Evolutionary conservation across 2,113 vertebrate species (phyloP).

Genomic region (Corapipo altera): DNA sequence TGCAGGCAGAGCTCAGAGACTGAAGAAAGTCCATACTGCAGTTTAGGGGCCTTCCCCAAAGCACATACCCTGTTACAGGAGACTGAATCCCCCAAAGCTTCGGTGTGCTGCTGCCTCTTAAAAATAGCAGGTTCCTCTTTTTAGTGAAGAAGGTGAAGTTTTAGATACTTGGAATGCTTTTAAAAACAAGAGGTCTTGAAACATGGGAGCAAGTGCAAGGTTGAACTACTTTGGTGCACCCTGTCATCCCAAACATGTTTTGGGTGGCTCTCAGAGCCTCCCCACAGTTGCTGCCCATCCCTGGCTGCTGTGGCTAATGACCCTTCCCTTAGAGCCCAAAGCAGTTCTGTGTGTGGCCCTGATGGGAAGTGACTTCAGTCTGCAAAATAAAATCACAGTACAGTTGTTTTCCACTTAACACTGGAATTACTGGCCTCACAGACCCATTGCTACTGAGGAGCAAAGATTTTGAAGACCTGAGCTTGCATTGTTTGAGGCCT

Average conservation of each 20-base stretch:
- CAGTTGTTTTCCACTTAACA: not conserved
- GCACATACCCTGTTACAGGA: not conserved
- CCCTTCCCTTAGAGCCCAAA: not conserved
- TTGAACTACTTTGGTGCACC: not conserved
- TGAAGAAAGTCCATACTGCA: not conserved
- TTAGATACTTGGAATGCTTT: not conserved
- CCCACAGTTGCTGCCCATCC: rapidly evolving
- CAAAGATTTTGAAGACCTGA: not conserved
- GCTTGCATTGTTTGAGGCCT: not conserved
- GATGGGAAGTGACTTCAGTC: not conserved
- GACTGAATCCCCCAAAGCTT: not conserved
- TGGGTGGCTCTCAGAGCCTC: not conserved
- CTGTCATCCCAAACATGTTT: not conserved
- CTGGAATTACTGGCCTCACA: not conserved
- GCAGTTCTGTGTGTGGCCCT: not conserved
- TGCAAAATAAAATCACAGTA: not conserved
- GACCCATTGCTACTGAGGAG: not conserved
- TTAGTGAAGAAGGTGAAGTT: not conserved
- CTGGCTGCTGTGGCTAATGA: not conserved
- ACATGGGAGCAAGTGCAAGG: not conserved
- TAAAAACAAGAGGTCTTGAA: not conserved
- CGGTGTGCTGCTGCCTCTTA: not conserved
- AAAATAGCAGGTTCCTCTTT: not conserved
- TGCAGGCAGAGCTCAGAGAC: not conserved
- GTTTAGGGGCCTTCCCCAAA: not conserved